phyloP scores from a whole-genome alignment of 2,113 vertebrate genomes.

The Zosterops pallidus region DNA sequence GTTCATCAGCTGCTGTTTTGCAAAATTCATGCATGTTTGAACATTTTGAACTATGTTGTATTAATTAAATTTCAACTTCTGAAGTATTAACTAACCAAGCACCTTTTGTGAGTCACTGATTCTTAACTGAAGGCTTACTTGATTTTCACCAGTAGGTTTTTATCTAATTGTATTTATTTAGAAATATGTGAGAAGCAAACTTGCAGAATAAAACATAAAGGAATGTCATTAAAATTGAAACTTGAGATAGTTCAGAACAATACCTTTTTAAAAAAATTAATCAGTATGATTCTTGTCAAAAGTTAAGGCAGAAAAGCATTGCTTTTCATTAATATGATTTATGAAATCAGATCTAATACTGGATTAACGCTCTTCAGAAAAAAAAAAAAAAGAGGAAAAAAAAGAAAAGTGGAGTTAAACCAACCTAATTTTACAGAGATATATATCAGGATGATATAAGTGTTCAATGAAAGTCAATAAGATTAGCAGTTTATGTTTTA shows the following conservation, averaged over 20 bases:
- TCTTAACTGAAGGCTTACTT: slow-evolving; percentile 9
- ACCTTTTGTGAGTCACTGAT: slow-evolving; percentile 9
- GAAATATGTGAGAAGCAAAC: not conserved
- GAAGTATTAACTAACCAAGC: not conserved
- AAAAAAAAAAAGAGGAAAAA: too few relatives aligned
- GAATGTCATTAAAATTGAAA: not conserved
- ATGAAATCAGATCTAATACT: not conserved
- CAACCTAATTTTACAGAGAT: not conserved
- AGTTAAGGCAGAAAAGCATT: not conserved
- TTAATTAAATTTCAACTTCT: slow-evolving; percentile 24
- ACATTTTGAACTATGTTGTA: not conserved
- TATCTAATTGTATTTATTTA: slow-evolving; percentile 12
- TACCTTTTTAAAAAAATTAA: not conserved
- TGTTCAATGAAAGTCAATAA: not conserved
- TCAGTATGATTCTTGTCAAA: not conserved
- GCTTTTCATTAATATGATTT: not conserved
- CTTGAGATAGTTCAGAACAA: not conserved
- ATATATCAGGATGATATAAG: not conserved
- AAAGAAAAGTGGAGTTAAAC: not conserved
- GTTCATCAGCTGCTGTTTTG: not conserved
- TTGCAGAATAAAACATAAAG: not conserved
- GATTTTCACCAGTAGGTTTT: slow-evolving; percentile 1
- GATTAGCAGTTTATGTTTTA: not conserved
- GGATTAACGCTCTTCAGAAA: not conserved
- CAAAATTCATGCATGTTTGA: not conserved